Evolutionary conservation across 2,888 invertebrate genomes (phyloP).

Genomic region (Acanthosepion esculentum): DNA sequence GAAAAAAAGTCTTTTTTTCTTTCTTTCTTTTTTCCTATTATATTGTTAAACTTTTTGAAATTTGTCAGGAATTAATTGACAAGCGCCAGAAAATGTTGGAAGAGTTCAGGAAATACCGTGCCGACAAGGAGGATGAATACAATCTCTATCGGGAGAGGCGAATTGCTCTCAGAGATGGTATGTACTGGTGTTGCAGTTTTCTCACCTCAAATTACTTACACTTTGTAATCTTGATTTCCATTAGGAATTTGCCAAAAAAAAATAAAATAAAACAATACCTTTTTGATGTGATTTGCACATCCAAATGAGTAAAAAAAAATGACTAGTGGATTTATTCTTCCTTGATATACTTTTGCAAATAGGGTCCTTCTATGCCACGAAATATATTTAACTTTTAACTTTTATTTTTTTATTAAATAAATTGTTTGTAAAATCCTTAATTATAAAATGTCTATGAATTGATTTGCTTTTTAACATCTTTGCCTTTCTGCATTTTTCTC

Average conservation of each 20-base stretch:
- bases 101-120: slow-evolving; percentile 88
- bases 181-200: slow-evolving; percentile 75
- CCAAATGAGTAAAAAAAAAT: too few species aligned
- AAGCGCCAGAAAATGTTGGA: slow-evolving; percentile 91
- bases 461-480: not conserved
- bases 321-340: too few species aligned
- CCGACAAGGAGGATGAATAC: slow-evolving; percentile 85
- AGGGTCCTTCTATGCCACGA: not conserved
- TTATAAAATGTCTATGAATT: not conserved
- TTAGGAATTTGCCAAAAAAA: not conserved
- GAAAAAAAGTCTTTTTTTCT: too few species aligned
- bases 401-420: not conserved
- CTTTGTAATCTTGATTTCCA: not conserved
- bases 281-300: not conserved
- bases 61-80: slow-evolving; percentile 86
- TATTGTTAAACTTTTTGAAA: slow-evolving; percentile 35
- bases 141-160: slow-evolving; percentile 84
- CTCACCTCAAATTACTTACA: not conserved
- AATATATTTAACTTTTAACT: not conserved
- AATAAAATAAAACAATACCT: too few species aligned
- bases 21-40: not conserved
- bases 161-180: slow-evolving; percentile 89
- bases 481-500: slow-evolving; percentile 47
- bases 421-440: not conserved
- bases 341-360: not conserved